Base-by-base conservation (phyloP, 2,797 vertebrate species). In the Garrulus glandarius region DNA sequence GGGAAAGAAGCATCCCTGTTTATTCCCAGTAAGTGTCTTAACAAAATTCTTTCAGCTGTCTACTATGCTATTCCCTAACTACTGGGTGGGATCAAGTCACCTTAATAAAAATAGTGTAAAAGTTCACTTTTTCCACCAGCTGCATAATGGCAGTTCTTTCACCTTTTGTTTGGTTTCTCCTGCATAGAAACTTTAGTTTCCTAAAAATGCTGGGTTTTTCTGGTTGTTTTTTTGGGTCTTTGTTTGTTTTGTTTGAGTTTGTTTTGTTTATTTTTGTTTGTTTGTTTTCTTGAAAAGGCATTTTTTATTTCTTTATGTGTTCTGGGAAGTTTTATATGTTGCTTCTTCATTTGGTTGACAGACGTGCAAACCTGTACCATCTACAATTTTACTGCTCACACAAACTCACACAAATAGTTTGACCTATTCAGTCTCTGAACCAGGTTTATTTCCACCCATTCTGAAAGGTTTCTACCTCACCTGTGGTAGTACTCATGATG, bases 201-300 rank as follows among this genome's bases (percentile, higher is more conserved):
- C 37, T 44, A 39, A 91, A 72, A 72, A 43, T 59, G 1, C 9
- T 63, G 12, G 1, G 0, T 1, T 15, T 50, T 47, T 46, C 50
- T 16, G 5, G 9, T 65, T 53, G 13, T 6, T 37, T 37, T 37
- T 37, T 37, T 37, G 11, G 37, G 1, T 9, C 11, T 16, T 12
- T 27, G 18, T 46, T 22, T 47, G 13, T 24, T 24, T 47, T 22
- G 4, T 16, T 53, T 43, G 15, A 6, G 10, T 10, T 10, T 10
- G 9, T 0, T 1, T 60, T 59, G 6, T 30, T 65, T 43, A 6
- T 17, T 56, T 47, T 60, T 11, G 10, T 24, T 52, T 67, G 4
- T 32, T 46, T 65, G 2, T 24, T 88, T 86, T 63, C 17, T 12
- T 71, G 71, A 55, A 30, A 71, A 46, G 4, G 11, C 1, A 1